Evolutionary conservation across 2,888 invertebrate species (phyloP).

Genomic region (Congeria kusceri): DNA sequence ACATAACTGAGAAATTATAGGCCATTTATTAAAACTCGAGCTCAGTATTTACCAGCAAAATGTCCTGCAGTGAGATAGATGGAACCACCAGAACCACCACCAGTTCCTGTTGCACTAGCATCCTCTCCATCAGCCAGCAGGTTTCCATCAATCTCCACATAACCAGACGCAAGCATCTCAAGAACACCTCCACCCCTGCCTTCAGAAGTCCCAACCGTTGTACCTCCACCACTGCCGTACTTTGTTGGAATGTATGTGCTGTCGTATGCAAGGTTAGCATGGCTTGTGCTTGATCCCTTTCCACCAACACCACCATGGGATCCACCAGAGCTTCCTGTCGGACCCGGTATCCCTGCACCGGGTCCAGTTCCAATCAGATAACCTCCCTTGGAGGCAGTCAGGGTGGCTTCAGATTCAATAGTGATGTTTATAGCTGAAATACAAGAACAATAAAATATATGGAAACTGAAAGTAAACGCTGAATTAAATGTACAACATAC

Average conservation of each 20-base stretch:
- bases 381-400: constrained; percentile 67
- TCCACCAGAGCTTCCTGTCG: constrained; percentile 68
- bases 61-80: constrained; percentile 53
- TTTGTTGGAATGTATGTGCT: constrained; percentile 55
- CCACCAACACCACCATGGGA: constrained; percentile 78
- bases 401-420: constrained; percentile 73
- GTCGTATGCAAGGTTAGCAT: constrained; percentile 62
- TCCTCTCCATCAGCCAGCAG: constrained; percentile 66
- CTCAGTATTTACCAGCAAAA: constrained; percentile 62
- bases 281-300: constrained; percentile 48
- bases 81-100: constrained; percentile 75
- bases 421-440: constrained; percentile 74
- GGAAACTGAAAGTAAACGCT: too few relatives aligned
- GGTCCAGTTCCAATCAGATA: constrained; percentile 59
- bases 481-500: too few relatives aligned
- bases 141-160: constrained; percentile 71
- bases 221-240: constrained; percentile 74
- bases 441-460: neutral
- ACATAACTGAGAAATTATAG: too few relatives aligned
- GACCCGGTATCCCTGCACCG: constrained; percentile 59
- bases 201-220: neutral
- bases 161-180: constrained; percentile 60
- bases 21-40: too few relatives aligned
- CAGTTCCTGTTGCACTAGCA: constrained; percentile 57
- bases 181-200: constrained; percentile 73